phyloP scores from a whole-genome alignment of 2,797 vertebrate genomes.

The Hemibagrus guttatus region DNA sequence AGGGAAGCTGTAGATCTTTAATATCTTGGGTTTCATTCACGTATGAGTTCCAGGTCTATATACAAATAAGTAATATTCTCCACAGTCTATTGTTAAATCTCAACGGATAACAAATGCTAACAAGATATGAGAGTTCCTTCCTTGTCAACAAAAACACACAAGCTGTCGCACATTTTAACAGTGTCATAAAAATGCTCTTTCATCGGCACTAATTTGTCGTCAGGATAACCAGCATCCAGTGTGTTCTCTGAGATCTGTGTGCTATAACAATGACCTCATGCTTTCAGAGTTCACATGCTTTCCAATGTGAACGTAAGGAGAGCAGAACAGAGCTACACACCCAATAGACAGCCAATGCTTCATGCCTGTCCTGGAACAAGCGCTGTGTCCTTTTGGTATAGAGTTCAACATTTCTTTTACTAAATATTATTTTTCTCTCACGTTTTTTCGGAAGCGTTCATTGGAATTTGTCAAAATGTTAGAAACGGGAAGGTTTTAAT shows the following conservation, averaged over 20 bases:
- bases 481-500: conserved; percentile 41
- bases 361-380: conserved; percentile 28
- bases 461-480: conserved; percentile 27
- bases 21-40: not conserved
- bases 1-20: not conserved
- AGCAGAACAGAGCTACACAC: conserved; percentile 14
- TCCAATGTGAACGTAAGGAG: conserved; percentile 12
- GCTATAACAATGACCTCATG: conserved; percentile 43
- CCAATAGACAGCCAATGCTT: conserved; percentile 39
- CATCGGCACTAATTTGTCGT: not conserved
- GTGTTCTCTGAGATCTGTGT: not conserved
- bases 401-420: conserved; percentile 31
- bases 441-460: conserved; percentile 39
- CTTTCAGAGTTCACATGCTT: conserved; percentile 20
- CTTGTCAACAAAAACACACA: conserved; percentile 21
- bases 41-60: conserved; percentile 1
- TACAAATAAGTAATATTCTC: not conserved
- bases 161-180: conserved; percentile 23
- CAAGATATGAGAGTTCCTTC: not conserved
- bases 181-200: conserved; percentile 6
- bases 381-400: conserved; percentile 41
- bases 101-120: not conserved
- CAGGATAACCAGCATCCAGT: not conserved
- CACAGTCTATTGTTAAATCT: not conserved
- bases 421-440: not conserved